Evolutionary conservation across 1,140 invertebrate genomes (phyloP), one percentile per base, ranked within the genome.

Genomic region (Sipha flava): DNA sequence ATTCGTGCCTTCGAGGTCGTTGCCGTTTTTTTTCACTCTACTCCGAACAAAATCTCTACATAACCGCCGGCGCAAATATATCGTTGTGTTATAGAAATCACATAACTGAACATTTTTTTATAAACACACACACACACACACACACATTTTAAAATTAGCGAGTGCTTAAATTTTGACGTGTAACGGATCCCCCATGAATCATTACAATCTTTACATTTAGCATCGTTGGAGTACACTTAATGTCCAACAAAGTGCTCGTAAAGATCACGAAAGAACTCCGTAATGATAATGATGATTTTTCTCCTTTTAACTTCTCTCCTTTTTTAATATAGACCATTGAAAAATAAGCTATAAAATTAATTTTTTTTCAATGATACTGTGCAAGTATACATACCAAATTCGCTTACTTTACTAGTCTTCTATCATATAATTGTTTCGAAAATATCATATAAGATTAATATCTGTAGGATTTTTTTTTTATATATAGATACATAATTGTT

Each of bases 1-100:
- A 75, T 75, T 75, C 73, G 21, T 57, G 73, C 34, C 34, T 40
- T 37, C 21, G 73, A 59, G 73, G 73, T 77, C 73, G 52, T 75
- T 59, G 73, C 52, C 73, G 26, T 75, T 75, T 73, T 49, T 72
- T 43, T 52, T 73, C 52, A 37, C 47, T 37, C 45, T 21, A 52
- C 73, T 59, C 52, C 49, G 16, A 23, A 77, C 52, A 52, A 77
- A 77, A 77, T 77, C 49, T 59, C 73, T 43, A 59, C 21, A 77
- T 29, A 23, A 26, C 73, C 73, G 73, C 73, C 52, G 73, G 73
- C 73, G 52, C 34, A 37, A 23, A 23, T 49, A 72, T 49, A 72
- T 31, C 64, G 64, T 21, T 43, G 40, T 26, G 64, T 45, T 47
- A 47, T 70, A 70, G 66, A 70, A 70, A 70, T 70, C 66, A 26